Evolutionary conservation across 1,140 invertebrate species (phyloP), one percentile per base, ranked within the genome.

Genomic region (Nixonia krombeini): DNA sequence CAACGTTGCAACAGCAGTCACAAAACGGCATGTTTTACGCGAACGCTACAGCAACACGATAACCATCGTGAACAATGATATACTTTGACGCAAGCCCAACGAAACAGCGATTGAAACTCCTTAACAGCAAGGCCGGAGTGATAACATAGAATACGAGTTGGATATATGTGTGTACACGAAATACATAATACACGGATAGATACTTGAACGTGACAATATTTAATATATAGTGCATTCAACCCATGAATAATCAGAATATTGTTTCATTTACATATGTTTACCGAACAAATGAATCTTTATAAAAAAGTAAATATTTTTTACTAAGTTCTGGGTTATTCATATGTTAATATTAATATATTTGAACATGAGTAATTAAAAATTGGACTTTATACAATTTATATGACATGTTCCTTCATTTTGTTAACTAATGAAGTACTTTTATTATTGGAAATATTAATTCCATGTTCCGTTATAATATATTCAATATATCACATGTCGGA

Each of bases 71-170:
- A 51, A 56, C 53, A 66, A 57, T 16, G 12, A 52, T 57, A 26
- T 41, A 49, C 29, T 52, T 55, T 58, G 38, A 56, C 38, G 26
- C 37, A 73, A 70, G 72, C 68, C 45, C 41, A 62, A 64, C 25
- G 31, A 47, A 64, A 62, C 51, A 73, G 47, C 58, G 40, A 64
- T 16, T 58, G 17, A 49, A 26, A 56, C 37, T 53, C 37, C n/a
- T 47, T 31, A 55, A 29, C 18, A 65, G 51, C 53, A 37, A 65
- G 35, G 45, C 51, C 41, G 6, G 23, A 37, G 38, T 55, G 42
- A 61, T 18, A 63, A 63, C 68, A 74, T 59, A 53, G 49, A 74
- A 74, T 40, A 28, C 40, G 12, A 57, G 26, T 45, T 42, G 23
- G 44, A 28, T 41, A 17, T 47, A 57, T 21, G 42, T 33, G 35